phyloP scores from a whole-genome alignment of 1,140 invertebrate species.

The Formica exsecta region DNA sequence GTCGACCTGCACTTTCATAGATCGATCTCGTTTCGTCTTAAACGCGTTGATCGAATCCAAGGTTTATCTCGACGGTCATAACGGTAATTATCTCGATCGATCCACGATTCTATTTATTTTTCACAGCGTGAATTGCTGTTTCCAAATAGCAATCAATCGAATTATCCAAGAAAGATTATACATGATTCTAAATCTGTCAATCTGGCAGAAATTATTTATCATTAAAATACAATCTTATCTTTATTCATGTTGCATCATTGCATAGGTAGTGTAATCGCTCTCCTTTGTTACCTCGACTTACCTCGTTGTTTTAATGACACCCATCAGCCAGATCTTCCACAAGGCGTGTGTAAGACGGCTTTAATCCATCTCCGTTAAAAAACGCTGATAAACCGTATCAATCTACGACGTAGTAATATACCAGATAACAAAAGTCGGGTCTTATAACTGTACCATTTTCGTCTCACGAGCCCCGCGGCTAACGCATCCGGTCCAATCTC shows the following conservation, averaged over 20 bases:
- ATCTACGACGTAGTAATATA: constrained; percentile 37
- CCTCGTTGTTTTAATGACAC: background rate
- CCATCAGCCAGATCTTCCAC: background rate
- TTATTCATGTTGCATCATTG: too few species aligned
- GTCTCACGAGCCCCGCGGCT: constrained; percentile 49
- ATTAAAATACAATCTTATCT: constrained; percentile 14
- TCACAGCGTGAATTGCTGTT: background rate
- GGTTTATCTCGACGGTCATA: constrained; percentile 3
- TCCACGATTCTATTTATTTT: constrained; percentile 5
- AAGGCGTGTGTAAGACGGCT: background rate
- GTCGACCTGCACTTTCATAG: constrained; percentile 46
- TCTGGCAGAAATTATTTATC: constrained; percentile 9
- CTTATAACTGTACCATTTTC: constrained; percentile 42
- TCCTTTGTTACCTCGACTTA: background rate
- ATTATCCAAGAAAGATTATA: constrained; percentile 16
- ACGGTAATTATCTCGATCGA: constrained; percentile 37
- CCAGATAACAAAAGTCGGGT: constrained; percentile 37
- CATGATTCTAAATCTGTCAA: background rate
- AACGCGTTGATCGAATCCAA: constrained; percentile 39
- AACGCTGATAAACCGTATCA: constrained; percentile 9
- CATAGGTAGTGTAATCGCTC: background rate
- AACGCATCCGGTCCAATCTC: constrained; percentile 42
- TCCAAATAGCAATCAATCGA: background rate
- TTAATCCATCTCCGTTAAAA: background rate
- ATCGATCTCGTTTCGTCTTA: constrained; percentile 48